A percentile compares a stretch with the other conserved stretches of the same genome.
Evolutionary conservation across 2,888 invertebrate genomes (phyloP).

Genomic region (Pantelozetes paolii): DNA sequence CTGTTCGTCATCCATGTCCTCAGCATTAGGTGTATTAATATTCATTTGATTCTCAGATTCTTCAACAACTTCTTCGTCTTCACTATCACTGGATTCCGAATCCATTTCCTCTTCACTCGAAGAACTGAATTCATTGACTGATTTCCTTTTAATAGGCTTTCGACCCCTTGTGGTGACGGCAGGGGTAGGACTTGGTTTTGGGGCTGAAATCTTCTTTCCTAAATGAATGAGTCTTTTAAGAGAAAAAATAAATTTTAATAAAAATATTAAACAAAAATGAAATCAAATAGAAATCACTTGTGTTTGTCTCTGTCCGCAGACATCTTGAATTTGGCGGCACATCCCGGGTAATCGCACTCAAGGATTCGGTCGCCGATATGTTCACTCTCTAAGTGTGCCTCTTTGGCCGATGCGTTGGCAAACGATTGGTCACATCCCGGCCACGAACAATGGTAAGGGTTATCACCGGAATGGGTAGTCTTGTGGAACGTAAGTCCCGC

Average conservation of each 20-base stretch:
- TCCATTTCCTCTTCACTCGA: background rate
- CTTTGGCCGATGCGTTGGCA: slow-evolving; percentile 56
- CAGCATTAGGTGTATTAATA: background rate
- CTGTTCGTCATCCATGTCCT: background rate
- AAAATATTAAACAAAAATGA: background rate
- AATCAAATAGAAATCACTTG: background rate
- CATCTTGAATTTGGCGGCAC: background rate
- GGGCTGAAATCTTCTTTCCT: background rate
- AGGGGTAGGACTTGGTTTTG: background rate
- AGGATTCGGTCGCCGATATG: slow-evolving; percentile 18
- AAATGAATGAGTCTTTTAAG: background rate
- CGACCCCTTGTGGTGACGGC: background rate
- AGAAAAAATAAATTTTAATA: too few relatives aligned
- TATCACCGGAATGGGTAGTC: slow-evolving; percentile 97
- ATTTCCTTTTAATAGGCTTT: background rate
- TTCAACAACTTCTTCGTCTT: background rate
- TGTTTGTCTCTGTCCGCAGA: background rate
- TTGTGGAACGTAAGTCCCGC: slow-evolving; percentile 63
- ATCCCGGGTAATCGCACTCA: slow-evolving; percentile 8
- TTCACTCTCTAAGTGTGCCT: background rate
- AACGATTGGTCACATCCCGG: slow-evolving; percentile 82
- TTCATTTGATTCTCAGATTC: background rate
- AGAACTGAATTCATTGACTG: background rate
- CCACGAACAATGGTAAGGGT: slow-evolving; percentile 96
- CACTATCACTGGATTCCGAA: background rate